Percentiles rank a stretch among this genome's conserved stretches.
Conservation (phyloP, 2,888 invertebrate species). For the Amaurobius ferox region DNA sequence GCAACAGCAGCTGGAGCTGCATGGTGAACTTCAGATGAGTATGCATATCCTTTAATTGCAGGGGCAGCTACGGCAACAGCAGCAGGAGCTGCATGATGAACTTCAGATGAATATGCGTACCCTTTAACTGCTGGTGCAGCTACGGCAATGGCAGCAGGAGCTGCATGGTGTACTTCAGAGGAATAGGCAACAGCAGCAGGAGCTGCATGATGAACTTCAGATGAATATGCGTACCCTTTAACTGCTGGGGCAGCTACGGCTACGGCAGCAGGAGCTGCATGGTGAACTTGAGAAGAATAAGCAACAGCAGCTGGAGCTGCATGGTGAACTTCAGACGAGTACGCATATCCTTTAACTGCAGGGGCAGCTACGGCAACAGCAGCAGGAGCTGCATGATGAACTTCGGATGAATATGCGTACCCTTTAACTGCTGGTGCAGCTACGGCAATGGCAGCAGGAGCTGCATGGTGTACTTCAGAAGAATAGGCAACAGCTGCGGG, state of each 20-base stretch:
- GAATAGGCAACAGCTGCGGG: conserved; percentile 33
- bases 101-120: conserved; percentile 57
- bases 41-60: neutral
- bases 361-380: conserved; percentile 29
- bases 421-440: conserved; percentile 32
- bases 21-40: conserved; percentile 39
- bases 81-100: conserved; percentile 44
- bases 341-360: conserved; percentile 34
- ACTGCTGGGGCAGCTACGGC: conserved; percentile 32
- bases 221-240: conserved; percentile 23
- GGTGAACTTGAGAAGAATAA: conserved; percentile 20
- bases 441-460: conserved; percentile 16
- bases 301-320: neutral
- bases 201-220: conserved; percentile 43
- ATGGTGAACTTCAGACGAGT: conserved; percentile 47
- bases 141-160: conserved; percentile 15
- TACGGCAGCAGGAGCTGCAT: conserved; percentile 8
- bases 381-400: conserved; percentile 27
- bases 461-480: conserved; percentile 18
- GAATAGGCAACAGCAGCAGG: conserved; percentile 50
- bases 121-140: conserved; percentile 12
- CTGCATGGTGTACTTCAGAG: conserved; percentile 31
- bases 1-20: conserved; percentile 23
- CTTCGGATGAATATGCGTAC: conserved; percentile 47
- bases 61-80: conserved; percentile 13